Conservation (phyloP, 2,888 invertebrate genomes). For the Labia minor region DNA sequence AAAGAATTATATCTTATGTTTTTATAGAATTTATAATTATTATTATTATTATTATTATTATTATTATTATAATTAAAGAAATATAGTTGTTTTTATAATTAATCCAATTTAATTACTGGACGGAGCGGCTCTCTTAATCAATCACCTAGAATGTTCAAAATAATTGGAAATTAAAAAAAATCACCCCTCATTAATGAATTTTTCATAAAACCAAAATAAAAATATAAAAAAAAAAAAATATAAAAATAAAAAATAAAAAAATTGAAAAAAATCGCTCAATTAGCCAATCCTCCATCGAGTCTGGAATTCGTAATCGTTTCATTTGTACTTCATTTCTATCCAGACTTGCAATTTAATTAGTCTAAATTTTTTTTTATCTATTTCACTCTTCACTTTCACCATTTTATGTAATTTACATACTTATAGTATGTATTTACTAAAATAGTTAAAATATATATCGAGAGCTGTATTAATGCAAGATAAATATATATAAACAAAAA, state of each 20-base stretch:
- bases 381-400: neutral
- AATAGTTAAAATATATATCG: neutral
- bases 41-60: neutral
- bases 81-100: constrained; percentile 31
- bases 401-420: constrained; percentile 4
- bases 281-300: neutral
- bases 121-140: neutral
- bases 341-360: neutral
- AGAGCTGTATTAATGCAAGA: neutral
- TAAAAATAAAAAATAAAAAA: no score
- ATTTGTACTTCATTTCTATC: neutral
- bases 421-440: neutral
- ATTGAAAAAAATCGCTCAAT: neutral
- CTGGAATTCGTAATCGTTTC: neutral
- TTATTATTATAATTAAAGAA: constrained; percentile 34
- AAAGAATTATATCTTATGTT: neutral
- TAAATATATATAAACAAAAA: neutral
- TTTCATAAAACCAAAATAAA: no score
- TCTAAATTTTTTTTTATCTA: no score
- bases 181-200: constrained; percentile 41
- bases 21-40: constrained; percentile 14
- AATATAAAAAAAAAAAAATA: no score
- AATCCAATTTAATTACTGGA: constrained; percentile 32
- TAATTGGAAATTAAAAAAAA: constrained; percentile 27
- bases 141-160: constrained; percentile 28